A percentile compares a stretch with the other conserved stretches of the same genome.
Conservation (phyloP, 2,888 invertebrate genomes). For the Vannuccia rotundouncinata region DNA sequence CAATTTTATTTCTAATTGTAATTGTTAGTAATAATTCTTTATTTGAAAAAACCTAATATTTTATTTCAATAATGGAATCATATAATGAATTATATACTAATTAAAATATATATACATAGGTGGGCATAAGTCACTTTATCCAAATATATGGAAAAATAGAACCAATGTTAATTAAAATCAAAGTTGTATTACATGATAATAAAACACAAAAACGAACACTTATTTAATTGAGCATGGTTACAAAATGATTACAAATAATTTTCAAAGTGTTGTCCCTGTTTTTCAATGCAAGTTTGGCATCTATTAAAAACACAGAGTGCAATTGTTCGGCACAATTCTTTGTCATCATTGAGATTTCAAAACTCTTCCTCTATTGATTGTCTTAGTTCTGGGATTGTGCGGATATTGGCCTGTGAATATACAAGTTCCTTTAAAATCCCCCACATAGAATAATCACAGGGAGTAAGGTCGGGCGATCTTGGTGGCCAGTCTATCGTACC, state of each 20-base stretch:
- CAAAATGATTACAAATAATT: conserved; percentile 6
- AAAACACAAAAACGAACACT: neutral
- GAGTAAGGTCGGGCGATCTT: conserved; percentile 2
- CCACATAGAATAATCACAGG: conserved; percentile 13
- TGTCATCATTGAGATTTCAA: neutral
- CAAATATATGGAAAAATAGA: neutral
- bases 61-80: no score
- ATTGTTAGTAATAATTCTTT: no score
- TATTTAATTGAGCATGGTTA: conserved; percentile 1
- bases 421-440: neutral
- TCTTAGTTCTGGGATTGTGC: conserved; percentile 20
- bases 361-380: conserved; percentile 21
- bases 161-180: neutral
- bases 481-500: conserved; percentile 11
- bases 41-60: no score
- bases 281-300: conserved; percentile 16
- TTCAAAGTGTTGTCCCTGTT: neutral
- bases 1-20: no score
- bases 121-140: no score
- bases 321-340: conserved; percentile 11
- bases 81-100: no score
- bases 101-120: no score
- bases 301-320: neutral
- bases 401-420: neutral
- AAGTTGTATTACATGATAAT: conserved; percentile 7